Percentiles rank a stretch among this genome's conserved stretches.
Evolutionary conservation across 2,113 vertebrate species (phyloP).

Genomic region (Equus przewalskii): DNA sequence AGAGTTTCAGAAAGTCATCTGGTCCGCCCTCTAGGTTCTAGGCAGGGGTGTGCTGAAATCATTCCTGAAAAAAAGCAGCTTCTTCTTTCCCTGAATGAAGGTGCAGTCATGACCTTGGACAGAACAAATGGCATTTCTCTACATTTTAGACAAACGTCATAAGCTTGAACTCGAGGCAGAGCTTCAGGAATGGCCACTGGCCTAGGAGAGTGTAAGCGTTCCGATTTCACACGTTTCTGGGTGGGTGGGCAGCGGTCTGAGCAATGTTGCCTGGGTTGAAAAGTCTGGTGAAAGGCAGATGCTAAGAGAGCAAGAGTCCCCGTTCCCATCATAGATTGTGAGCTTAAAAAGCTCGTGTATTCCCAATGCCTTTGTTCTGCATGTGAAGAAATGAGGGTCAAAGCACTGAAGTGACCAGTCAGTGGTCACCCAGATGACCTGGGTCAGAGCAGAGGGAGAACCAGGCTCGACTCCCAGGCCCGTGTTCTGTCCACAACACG

Average conservation of each 20-base stretch:
- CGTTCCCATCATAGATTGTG: background rate
- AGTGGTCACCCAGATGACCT: background rate
- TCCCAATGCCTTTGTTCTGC: background rate
- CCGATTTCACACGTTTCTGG: background rate
- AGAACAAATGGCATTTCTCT: background rate
- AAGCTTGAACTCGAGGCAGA: background rate
- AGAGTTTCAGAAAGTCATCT: background rate
- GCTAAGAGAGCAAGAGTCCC: background rate
- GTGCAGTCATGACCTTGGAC: background rate
- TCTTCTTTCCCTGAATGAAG: background rate
- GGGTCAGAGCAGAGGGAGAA: background rate
- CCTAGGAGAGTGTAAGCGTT: background rate
- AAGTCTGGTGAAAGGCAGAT: background rate
- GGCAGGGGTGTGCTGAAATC: background rate
- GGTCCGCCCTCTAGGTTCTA: background rate
- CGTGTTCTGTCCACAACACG: background rate
- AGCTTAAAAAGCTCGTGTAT: background rate
- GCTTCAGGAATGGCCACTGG: background rate
- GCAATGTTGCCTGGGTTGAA: background rate
- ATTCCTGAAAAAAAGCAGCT: background rate
- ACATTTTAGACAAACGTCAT: background rate
- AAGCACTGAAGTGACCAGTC: background rate
- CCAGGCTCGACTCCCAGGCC: background rate
- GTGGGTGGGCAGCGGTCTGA: background rate
- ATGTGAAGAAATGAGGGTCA: background rate